Percentiles rank a stretch among this genome's conserved stretches.
Conservation (phyloP, 2,888 invertebrate species). For the Agrochola circellaris region DNA sequence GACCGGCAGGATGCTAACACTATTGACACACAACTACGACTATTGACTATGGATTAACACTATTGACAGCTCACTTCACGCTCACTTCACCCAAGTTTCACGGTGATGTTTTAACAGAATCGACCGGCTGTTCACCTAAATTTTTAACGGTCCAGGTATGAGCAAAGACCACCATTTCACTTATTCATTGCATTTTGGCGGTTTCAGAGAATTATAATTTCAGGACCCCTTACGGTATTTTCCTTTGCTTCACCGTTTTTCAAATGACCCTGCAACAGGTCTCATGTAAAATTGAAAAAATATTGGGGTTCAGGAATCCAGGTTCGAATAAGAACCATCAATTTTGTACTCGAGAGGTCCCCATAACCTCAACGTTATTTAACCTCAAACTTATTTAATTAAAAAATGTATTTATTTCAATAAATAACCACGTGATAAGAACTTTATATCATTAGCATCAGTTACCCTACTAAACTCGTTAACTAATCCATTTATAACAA, state of each 20-base stretch:
- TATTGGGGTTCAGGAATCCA: not conserved
- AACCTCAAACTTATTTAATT: too few species aligned
- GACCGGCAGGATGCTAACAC: too few species aligned
- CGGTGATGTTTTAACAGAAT: too few species aligned
- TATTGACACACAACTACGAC: too few species aligned
- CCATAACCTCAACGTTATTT: not conserved
- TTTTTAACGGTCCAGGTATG: not conserved
- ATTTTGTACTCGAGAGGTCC: not conserved
- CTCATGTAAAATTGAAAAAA: not conserved
- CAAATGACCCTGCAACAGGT: not conserved
- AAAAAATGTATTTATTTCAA: not conserved
- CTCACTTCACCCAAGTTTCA: too few species aligned
- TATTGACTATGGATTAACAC: too few species aligned
- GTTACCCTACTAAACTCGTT: slow-evolving; percentile 25
- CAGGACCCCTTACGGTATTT: not conserved
- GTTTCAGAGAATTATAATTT: not conserved
- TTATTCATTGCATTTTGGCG: not conserved
- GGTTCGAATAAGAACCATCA: not conserved
- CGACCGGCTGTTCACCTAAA: too few species aligned
- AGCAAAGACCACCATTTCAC: not conserved
- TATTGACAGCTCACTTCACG: too few species aligned
- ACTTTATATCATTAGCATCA: not conserved
- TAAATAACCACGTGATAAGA: not conserved
- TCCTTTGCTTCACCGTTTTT: not conserved
- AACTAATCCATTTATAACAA: slow-evolving; percentile 26